Percentiles rank a stretch among this genome's conserved stretches.
Conservation (phyloP, 2,797 vertebrate species). For the Sarcophilus harrisii region DNA sequence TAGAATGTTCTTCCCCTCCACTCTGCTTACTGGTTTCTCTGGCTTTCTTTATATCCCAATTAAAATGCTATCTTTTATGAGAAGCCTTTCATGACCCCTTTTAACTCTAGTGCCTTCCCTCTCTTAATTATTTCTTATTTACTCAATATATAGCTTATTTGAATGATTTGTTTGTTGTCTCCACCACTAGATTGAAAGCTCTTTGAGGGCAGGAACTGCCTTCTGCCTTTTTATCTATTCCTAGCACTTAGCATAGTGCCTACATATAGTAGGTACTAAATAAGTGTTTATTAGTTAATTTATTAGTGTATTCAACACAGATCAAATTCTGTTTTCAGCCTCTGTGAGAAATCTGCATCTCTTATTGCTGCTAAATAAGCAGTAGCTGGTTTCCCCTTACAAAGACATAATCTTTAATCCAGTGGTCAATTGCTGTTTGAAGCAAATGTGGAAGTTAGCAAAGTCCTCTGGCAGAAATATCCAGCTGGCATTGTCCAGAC, state of each 20-base stretch:
- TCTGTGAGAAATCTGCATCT: constrained; percentile 19
- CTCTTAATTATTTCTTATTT: not conserved
- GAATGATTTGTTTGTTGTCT: not conserved
- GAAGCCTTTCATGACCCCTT: not conserved
- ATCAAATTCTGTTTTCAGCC: constrained; percentile 38
- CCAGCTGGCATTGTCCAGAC: not conserved
- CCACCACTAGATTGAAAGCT: not conserved
- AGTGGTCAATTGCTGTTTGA: constrained; percentile 28
- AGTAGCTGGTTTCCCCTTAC: not conserved
- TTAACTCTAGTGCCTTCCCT: not conserved
- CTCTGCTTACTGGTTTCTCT: not conserved
- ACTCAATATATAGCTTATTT: not conserved
- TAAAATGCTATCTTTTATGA: not conserved
- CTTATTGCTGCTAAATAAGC: constrained; percentile 44
- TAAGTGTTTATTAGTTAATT: not conserved
- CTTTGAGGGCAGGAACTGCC: not conserved
- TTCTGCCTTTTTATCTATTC: not conserved
- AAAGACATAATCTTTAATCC: constrained; percentile 7
- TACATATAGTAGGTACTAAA: not conserved
- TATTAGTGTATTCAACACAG: constrained; percentile 16
- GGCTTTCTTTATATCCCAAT: not conserved
- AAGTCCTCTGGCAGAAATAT: constrained; percentile 37
- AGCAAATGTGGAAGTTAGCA: constrained; percentile 36
- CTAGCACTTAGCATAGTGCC: not conserved
- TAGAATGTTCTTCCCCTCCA: not conserved